A percentile compares a stretch with the other conserved stretches of the same genome.
phyloP scores from a whole-genome alignment of 2,797 vertebrate genomes.

The Xyrichtys novacula region DNA sequence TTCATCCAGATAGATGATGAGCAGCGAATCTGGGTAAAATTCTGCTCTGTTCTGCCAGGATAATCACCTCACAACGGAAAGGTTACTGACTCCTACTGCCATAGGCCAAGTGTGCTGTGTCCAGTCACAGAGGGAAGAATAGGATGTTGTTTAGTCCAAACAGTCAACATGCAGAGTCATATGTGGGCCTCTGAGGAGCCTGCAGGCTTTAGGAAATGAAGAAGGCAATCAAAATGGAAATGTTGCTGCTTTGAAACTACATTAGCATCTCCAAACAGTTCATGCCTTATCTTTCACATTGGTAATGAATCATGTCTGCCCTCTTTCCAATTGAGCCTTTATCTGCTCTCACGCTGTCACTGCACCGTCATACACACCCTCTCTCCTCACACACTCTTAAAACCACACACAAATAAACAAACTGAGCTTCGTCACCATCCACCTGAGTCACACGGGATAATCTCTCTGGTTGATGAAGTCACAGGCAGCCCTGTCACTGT shows the following conservation, averaged over 20 bases:
- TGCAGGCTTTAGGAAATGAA: constrained; percentile 57
- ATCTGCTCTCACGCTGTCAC: constrained; percentile 61
- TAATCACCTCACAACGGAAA: constrained; percentile 38
- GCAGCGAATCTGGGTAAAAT: constrained; percentile 14
- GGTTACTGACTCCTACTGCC: constrained; percentile 48
- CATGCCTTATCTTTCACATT: constrained; percentile 63
- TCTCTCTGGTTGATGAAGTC: constrained; percentile 77
- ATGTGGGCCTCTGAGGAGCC: constrained; percentile 39
- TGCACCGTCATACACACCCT: constrained; percentile 39
- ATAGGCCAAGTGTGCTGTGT: constrained; percentile 37
- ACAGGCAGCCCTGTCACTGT: constrained; percentile 66
- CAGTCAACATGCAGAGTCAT: constrained; percentile 47
- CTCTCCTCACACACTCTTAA: constrained; percentile 10
- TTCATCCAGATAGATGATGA: constrained; percentile 32
- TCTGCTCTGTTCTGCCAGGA: constrained; percentile 4
- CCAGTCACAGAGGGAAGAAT: constrained; percentile 45
- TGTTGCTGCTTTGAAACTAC: constrained; percentile 56
- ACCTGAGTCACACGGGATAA: constrained; percentile 81
- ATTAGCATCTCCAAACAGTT: constrained; percentile 56
- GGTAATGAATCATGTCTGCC: constrained; percentile 64
- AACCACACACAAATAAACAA: constrained; percentile 61
- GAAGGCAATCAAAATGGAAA: constrained; percentile 74
- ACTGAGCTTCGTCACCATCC: constrained; percentile 70
- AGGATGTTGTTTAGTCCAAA: constrained; percentile 46
- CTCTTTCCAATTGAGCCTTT: constrained; percentile 61